A percentile compares a stretch with the other conserved stretches of the same genome.
These are phyloP conservation scores for Xestoiulus laeticollis DNA, from an alignment of 2,888 invertebrate genomes.

Conservation along the genomic window DNA sequence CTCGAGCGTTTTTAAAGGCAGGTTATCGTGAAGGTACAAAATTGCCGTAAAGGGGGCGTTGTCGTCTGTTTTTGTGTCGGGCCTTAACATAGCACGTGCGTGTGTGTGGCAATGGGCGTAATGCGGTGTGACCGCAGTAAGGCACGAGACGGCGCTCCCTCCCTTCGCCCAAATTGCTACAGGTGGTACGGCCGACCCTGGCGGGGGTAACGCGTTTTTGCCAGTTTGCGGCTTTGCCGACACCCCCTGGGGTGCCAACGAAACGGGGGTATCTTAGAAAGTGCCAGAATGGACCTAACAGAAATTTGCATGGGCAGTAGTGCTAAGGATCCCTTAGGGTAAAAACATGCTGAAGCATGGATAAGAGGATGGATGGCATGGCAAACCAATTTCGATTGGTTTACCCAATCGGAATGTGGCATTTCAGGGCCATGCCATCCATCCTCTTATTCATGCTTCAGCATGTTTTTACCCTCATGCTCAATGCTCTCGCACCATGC, in stretches of 20 bases:
- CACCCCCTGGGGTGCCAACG: background rate
- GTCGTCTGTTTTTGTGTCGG: slow-evolving; percentile 23
- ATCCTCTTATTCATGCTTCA: too few relatives aligned
- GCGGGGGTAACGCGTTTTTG: background rate
- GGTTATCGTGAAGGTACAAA: background rate
- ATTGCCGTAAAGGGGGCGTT: slow-evolving; percentile 35
- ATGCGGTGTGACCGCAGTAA: slow-evolving; percentile 32
- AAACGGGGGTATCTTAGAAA: background rate
- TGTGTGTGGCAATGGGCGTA: slow-evolving; percentile 41
- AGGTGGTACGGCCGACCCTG: background rate
- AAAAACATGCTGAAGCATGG: too few relatives aligned
- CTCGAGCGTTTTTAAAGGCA: background rate
- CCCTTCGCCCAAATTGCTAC: background rate
- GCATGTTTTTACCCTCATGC: too few relatives aligned
- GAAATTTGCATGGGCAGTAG: background rate
- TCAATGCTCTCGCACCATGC: too few relatives aligned
- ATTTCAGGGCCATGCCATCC: too few relatives aligned
- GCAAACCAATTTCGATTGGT: too few relatives aligned
- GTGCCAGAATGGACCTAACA: background rate
- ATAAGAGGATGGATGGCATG: too few relatives aligned
- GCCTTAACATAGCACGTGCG: slow-evolving; percentile 10
- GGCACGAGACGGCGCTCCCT: slow-evolving; percentile 41
- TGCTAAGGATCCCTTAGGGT: background rate
- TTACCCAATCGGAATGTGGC: too few relatives aligned
- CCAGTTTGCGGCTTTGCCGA: slow-evolving; percentile 13